phyloP scores from a whole-genome alignment of 2,797 vertebrate genomes.

The Scomberomorus guttatus region DNA sequence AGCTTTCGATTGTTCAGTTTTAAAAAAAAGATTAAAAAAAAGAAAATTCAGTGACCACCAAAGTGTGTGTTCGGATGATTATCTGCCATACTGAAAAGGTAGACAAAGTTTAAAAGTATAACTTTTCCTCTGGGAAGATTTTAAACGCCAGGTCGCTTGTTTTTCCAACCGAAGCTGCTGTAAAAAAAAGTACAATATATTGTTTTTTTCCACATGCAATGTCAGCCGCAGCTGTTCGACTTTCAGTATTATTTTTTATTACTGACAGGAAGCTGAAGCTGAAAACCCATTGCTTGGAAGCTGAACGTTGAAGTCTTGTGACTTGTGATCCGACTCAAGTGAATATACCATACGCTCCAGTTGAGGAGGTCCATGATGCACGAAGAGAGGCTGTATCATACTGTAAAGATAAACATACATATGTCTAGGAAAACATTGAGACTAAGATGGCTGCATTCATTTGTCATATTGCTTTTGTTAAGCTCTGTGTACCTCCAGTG shows the following conservation, averaged over 20 bases:
- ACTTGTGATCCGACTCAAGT: not conserved
- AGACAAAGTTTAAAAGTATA: not conserved
- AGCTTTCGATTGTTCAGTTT: not conserved
- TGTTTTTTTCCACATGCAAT: conserved; percentile 25
- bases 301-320: not conserved
- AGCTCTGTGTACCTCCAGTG: conserved; percentile 24
- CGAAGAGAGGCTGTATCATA: not conserved
- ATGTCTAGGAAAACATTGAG: conserved; percentile 2
- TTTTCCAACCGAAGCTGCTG: conserved; percentile 23
- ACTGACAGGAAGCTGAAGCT: conserved; percentile 21
- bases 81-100: conserved; percentile 17
- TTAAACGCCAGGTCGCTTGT: conserved; percentile 38
- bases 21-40: not conserved
- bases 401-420: not conserved
- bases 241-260: conserved; percentile 15
- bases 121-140: conserved; percentile 20
- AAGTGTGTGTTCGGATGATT: not conserved
- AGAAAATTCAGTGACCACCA: conserved; percentile 14
- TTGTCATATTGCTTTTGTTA: conserved; percentile 18
- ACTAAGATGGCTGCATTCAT: not conserved
- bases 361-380: not conserved
- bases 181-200: conserved; percentile 33
- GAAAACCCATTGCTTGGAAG: no score
- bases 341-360: not conserved
- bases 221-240: conserved; percentile 48